A percentile compares a stretch with the other conserved stretches of the same genome.
Conservation (phyloP, 2,113 vertebrate species). For the Spilogale gracilis region DNA sequence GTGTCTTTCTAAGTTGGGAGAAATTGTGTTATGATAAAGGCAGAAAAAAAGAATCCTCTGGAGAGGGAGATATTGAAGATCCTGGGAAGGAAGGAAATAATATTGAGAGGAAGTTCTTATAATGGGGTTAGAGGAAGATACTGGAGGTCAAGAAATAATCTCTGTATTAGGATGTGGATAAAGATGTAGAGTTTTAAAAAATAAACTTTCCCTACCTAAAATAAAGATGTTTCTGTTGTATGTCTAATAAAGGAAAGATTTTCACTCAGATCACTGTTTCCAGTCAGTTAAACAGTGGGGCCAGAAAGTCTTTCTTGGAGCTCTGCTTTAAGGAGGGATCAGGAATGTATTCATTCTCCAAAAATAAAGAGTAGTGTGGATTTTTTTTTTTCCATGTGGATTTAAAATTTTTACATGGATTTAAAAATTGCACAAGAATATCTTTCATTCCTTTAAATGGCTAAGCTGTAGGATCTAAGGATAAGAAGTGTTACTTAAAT, state of each 20-base stretch:
- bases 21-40: not conserved
- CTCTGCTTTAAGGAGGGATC: not conserved
- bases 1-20: not conserved
- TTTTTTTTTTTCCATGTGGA: not conserved
- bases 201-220: not conserved
- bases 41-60: not conserved
- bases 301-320: constrained; percentile 11
- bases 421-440: constrained; percentile 17
- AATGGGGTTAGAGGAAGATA: not conserved
- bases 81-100: not conserved
- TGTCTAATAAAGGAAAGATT: constrained; percentile 21
- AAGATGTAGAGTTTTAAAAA: not conserved
- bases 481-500: not conserved
- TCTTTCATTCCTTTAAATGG: not conserved
- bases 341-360: constrained; percentile 7
- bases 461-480: not conserved
- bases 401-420: not conserved
- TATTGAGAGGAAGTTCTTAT: not conserved
- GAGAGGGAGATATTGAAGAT: constrained; percentile 1
- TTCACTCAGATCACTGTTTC: not conserved
- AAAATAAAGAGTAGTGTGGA: not conserved
- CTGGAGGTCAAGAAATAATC: not conserved
- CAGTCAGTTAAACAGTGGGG: not conserved
- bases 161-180: not conserved
- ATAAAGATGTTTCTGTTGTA: not conserved